These are phyloP conservation scores for Microcebus lehilahytsara DNA, from an alignment of 2,113 vertebrate genomes.

Conservation along the genomic window DNA sequence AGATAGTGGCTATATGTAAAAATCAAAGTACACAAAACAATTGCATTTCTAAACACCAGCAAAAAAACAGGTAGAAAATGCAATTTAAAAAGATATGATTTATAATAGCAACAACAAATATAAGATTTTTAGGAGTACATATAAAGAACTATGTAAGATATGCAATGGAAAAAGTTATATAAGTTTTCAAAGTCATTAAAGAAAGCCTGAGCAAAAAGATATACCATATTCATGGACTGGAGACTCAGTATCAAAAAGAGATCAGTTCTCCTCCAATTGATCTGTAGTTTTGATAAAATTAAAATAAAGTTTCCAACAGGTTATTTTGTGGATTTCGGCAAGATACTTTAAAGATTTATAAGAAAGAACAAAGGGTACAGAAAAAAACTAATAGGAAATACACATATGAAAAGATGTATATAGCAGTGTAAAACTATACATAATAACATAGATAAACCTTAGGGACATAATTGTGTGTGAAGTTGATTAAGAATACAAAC, in stretches of 20 bases:
- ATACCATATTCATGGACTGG: neutral
- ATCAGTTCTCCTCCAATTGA: neutral
- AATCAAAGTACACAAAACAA: neutral
- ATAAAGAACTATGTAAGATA: neutral
- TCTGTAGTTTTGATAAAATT: slow-evolving; percentile 2
- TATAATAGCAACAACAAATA: neutral
- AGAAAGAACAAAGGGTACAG: neutral
- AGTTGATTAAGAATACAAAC: neutral
- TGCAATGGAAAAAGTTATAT: neutral
- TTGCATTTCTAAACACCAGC: slow-evolving; percentile 21
- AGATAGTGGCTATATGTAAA: neutral
- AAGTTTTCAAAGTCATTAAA: neutral
- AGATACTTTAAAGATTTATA: neutral
- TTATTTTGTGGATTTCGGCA: neutral
- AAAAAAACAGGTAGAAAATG: slow-evolving; percentile 20
- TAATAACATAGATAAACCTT: neutral
- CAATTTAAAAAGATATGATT: neutral
- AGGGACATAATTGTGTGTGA: neutral
- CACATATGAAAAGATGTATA: neutral
- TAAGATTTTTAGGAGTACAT: neutral
- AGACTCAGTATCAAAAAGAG: neutral
- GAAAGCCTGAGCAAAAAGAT: neutral
- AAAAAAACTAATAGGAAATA: neutral
- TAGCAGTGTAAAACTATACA: neutral
- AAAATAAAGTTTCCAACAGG: neutral